Base-by-base conservation (phyloP, 1,140 invertebrate species). In the Ceratina australensis region DNA sequence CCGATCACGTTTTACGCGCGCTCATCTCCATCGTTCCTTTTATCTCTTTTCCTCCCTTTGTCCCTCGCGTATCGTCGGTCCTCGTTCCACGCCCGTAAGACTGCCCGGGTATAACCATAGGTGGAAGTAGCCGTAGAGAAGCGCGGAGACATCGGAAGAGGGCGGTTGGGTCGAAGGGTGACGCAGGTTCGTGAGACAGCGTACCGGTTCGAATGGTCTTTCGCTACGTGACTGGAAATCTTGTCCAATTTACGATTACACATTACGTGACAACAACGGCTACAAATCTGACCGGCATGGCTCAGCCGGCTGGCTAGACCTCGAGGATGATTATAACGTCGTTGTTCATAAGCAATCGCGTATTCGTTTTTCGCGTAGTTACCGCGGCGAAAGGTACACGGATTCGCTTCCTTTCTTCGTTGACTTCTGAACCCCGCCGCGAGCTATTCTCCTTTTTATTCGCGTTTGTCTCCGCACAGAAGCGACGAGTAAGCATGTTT, bases 141-240 rank as follows among this genome's bases (percentile, higher is more conserved):
- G 68, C 13, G 12, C 57, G 47, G 60, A 42, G 60, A 28, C 12
- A 28, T 42, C 33, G 16, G 3, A 42, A 22, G 15, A 20, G 24
- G 33, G 56, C n/a, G 49, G 33, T 26, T 16, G 61, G 74, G 42
- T 78, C 85, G 83, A 86, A 83, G 83, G 82, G 79, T 42, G 33
- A 82, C 79, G 78, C 67, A 42, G 71, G 47, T 66, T 67, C 77
- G 79, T 61, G 81, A 80, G 80, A 80, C 73, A 82, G 72, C 82
- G 86, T 87, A 83, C 83, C 81, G 81, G 64, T 26, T 78, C 84
- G 83, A 84, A 82, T 84, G 82, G 79, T 79, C 84, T 79, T 79
- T 79, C 72, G 72, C 68, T 88, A 90, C 89, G 88, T 90, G 89
- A 90, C 87, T 89, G 65, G 89, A 90, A 89, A 89, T 87, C 85